A percentile compares a stretch with the other conserved stretches of the same genome.
Conservation (phyloP, 2,888 invertebrate genomes). For the Plebejus melissa region DNA sequence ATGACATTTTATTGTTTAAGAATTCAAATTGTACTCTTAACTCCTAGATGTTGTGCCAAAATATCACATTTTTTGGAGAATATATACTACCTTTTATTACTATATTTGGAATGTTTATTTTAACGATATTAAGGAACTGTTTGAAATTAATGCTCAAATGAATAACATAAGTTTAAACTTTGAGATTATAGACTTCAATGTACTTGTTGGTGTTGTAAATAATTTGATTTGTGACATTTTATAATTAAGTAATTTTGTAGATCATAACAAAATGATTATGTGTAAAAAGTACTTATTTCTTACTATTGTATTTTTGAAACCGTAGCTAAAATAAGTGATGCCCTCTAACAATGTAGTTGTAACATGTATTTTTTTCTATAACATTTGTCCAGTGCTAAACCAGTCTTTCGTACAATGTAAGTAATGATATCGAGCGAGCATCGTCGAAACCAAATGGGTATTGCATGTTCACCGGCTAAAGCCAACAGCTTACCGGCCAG, state of each 20-base stretch:
- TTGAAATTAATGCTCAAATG: background rate
- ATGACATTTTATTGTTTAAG: background rate
- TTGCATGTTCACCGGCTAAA: slow-evolving; percentile 55
- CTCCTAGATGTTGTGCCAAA: background rate
- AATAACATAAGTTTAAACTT: slow-evolving; percentile 1
- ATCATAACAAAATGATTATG: background rate
- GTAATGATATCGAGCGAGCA: too few species aligned
- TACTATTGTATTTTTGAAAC: background rate
- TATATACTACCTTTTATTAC: background rate
- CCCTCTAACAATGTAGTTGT: too few species aligned
- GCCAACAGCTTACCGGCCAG: slow-evolving; percentile 73
- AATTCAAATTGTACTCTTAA: background rate
- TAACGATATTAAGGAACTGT: background rate
- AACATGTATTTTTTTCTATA: too few species aligned
- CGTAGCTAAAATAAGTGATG: background rate
- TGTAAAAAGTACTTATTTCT: background rate
- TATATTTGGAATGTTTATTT: background rate
- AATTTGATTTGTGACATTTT: background rate
- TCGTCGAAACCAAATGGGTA: too few species aligned
- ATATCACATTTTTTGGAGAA: background rate
- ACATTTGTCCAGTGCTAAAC: background rate
- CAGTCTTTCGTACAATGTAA: background rate
- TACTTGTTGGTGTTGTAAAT: background rate
- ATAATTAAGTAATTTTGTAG: background rate
- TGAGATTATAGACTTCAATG: slow-evolving; percentile 1